Evolutionary conservation across 2,113 vertebrate species (phyloP).

Genomic region (Panthera leo): DNA sequence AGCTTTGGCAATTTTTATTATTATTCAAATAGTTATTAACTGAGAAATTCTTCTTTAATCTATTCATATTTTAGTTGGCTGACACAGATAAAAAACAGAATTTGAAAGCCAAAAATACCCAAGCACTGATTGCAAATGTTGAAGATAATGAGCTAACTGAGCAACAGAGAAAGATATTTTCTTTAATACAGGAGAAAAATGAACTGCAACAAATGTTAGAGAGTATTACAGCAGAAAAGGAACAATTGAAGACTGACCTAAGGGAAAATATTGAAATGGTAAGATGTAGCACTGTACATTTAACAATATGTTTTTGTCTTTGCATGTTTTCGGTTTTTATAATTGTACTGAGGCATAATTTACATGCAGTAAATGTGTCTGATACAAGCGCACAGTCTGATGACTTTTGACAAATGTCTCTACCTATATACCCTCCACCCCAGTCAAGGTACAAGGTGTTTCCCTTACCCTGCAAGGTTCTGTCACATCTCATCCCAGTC

Average conservation of each 20-base stretch:
- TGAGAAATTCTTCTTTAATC: conserved; percentile 20
- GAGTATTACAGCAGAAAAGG: conserved; percentile 60
- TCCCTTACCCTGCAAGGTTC: not conserved
- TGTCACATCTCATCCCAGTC: not conserved
- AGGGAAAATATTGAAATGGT: conserved; percentile 74
- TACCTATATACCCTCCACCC: not conserved
- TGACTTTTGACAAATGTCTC: not conserved
- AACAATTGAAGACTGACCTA: conserved; percentile 69
- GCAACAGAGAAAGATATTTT: conserved; percentile 67
- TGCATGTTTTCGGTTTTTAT: not conserved
- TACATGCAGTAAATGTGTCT: not conserved
- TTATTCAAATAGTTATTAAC: not conserved
- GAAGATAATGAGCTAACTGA: conserved; percentile 30
- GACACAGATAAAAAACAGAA: conserved; percentile 60
- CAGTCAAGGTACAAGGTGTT: not conserved
- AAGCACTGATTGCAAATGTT: conserved; percentile 30
- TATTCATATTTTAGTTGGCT: conserved; percentile 65
- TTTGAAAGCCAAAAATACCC: not conserved
- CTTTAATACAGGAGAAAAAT: conserved; percentile 73
- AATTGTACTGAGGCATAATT: not conserved
- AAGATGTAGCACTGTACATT: not conserved
- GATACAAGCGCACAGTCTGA: not conserved
- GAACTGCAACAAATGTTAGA: conserved; percentile 73
- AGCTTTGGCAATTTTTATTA: not conserved
- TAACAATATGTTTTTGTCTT: not conserved